Conservation (phyloP, 2,113 vertebrate species). For the Dunckerocampus dactyliophorus region DNA sequence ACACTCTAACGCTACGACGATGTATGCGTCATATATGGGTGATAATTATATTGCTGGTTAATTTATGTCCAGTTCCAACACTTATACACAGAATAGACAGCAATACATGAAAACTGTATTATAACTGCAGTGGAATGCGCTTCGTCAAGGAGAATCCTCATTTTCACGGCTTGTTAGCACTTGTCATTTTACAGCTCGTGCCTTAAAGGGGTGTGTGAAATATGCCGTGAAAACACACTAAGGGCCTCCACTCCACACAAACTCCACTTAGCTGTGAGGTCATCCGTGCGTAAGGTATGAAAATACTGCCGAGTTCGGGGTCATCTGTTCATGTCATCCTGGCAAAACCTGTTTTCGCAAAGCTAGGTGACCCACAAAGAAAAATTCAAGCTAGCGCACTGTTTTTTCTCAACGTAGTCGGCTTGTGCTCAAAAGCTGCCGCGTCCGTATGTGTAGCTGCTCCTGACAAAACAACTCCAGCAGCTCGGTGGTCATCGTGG, state of each 20-base stretch:
- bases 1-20: too few species aligned
- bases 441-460: conserved; percentile 74
- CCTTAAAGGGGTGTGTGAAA: conserved; percentile 51
- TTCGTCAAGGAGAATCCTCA: conserved; percentile 38
- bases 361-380: background rate
- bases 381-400: too few species aligned
- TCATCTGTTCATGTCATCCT: background rate
- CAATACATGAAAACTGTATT: background rate
- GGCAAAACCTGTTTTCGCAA: background rate
- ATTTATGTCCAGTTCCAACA: too few species aligned
- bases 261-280: conserved; percentile 14
- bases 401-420: conserved; percentile 74
- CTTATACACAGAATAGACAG: too few species aligned
- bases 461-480: conserved; percentile 78
- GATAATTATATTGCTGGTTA: too few species aligned
- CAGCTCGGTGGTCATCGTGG: conserved; percentile 78
- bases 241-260: conserved; percentile 1
- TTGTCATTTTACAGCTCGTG: conserved; percentile 67
- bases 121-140: conserved; percentile 23
- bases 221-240: conserved; percentile 53
- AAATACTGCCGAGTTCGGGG: background rate
- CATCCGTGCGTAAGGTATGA: background rate
- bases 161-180: conserved; percentile 58
- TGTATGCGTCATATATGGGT: too few species aligned
- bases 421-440: conserved; percentile 76